These are phyloP conservation scores for Hydrophis major DNA, from an alignment of 2,797 vertebrate genomes.

Conservation along the genomic window DNA sequence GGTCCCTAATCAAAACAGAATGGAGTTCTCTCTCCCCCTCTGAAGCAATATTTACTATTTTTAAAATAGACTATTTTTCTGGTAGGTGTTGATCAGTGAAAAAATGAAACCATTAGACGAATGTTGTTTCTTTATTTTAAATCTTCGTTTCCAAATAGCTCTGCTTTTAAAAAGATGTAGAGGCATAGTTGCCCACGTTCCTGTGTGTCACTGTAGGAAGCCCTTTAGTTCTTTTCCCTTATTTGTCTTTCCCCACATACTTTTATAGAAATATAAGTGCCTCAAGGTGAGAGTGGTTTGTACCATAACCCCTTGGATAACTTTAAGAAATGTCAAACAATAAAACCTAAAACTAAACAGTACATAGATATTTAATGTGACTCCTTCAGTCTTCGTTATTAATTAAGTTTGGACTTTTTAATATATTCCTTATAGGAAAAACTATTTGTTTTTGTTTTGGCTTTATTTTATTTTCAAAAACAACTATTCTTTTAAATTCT, in stretches of 20 bases:
- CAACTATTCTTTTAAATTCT: neutral
- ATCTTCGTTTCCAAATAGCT: neutral
- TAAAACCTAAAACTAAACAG: neutral
- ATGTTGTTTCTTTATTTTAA: neutral
- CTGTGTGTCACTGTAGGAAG: neutral
- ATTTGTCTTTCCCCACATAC: neutral
- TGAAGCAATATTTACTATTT: neutral
- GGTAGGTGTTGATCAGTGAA: neutral
- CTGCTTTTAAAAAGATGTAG: neutral
- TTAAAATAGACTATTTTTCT: neutral
- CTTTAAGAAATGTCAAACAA: neutral
- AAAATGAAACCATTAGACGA: neutral
- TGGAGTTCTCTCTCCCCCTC: neutral
- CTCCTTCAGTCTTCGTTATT: neutral
- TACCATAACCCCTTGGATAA: neutral
- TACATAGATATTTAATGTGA: neutral
- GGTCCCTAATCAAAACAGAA: neutral
- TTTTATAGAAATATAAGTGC: neutral
- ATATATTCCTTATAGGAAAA: neutral
- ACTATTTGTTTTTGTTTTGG: neutral
- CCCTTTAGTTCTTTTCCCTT: neutral
- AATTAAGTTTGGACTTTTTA: neutral
- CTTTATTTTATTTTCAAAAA: neutral
- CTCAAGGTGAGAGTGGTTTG: neutral
- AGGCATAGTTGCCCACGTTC: neutral